phyloP scores from a whole-genome alignment of 2,888 invertebrate species.

The Miltochrista miniata region DNA sequence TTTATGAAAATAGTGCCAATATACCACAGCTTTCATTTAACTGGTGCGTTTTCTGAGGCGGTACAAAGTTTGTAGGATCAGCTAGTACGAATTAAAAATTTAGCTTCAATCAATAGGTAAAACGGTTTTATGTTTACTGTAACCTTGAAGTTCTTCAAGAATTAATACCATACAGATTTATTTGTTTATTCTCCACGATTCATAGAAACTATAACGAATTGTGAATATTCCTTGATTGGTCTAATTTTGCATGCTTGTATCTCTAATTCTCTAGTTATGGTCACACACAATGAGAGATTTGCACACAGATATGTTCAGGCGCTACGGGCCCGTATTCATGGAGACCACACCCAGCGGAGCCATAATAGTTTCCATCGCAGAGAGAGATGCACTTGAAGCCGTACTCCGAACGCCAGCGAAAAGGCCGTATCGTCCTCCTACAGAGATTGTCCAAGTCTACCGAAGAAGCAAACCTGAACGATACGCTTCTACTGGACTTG shows the following conservation, averaged over 20 bases:
- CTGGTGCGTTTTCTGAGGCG: too few species aligned
- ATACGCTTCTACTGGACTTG: conserved; percentile 91
- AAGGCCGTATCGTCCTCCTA: conserved; percentile 91
- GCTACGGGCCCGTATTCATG: conserved; percentile 90
- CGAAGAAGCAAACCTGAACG: conserved; percentile 89
- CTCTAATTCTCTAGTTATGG: conserved; percentile 38
- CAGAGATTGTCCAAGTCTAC: conserved; percentile 91
- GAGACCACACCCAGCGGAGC: conserved; percentile 90
- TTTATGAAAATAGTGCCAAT: too few species aligned
- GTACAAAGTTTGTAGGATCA: too few species aligned
- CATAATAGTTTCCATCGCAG: conserved; percentile 89
- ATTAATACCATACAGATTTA: neutral
- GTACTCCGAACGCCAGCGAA: conserved; percentile 89
- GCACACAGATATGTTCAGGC: conserved; percentile 86
- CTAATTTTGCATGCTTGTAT: conserved; percentile 3
- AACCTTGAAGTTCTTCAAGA: too few species aligned
- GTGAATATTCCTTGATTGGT: conserved; percentile 3
- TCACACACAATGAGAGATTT: conserved; percentile 72
- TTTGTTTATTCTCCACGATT: neutral
- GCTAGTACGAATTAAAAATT: too few species aligned
- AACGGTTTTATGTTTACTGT: too few species aligned
- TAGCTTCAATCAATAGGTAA: too few species aligned
- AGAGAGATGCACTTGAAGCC: conserved; percentile 88
- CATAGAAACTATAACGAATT: conserved; percentile 5
- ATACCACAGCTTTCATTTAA: too few species aligned